Evolutionary conservation across 2,888 invertebrate genomes (phyloP), one percentile per base, ranked within the genome.

Genomic region (Anarsia innoxiella): DNA sequence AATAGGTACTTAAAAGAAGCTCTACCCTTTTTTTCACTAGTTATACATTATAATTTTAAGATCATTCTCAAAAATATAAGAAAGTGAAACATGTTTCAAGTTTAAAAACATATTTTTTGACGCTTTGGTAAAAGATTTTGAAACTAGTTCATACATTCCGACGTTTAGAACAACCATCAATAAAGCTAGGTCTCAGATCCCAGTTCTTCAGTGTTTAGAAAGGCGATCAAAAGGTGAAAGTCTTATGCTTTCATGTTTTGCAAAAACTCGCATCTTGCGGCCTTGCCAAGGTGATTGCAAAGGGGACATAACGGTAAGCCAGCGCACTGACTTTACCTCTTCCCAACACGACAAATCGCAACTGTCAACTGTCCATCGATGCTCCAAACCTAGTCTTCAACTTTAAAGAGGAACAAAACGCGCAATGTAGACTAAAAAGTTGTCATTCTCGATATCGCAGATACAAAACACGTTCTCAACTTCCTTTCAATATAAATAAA

Each of bases 221-320:
- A 83, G 83, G 80, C 66, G 59, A 61, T 71, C 63, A 68, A 78
- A 73, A 74, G 84, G 84, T 79, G 83, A 84, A 84, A 84, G 84
- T 84, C 79, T 73, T 77, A 60, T 69, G 75, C 73, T 74, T 72
- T 76, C 69, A 65, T 62, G 66, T 61, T 66, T 74, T 75, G 83
- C 82, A 83, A 84, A 84, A 84, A 82, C 78, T 76, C 65, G 67
- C 76, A 75, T 76, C 80, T 68, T 46, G 70, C 80, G 83, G 83
- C 84, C 84, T 84, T 84, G 84, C 70, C 83, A 83, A 83, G 83
- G 83, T 83, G 71, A 83, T 60, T 75, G 76, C 78, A 79, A 75
- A 70, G 74, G 77, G 80, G 80, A 72, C 79, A 72, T 77, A 83
- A 83, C 83, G 83, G 84, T 75, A 59, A 56, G 48, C 48, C 58